These are phyloP conservation scores for Periplaneta americana DNA, from an alignment of 1,140 invertebrate genomes.

Conservation along the genomic window DNA sequence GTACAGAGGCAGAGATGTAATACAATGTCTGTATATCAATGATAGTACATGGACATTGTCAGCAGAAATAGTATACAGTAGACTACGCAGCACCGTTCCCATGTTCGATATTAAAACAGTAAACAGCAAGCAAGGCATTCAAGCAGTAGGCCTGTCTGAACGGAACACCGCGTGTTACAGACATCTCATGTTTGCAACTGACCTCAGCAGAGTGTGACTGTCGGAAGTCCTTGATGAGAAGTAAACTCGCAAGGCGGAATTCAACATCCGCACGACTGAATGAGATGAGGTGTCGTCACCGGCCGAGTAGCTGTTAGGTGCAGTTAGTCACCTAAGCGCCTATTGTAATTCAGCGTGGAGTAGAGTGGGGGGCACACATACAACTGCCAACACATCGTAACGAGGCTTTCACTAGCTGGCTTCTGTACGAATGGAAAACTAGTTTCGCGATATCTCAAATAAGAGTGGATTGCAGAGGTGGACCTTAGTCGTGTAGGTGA, in stretches of 20 bases:
- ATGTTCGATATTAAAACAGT: too few relatives aligned
- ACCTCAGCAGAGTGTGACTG: too few relatives aligned
- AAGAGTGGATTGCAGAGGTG: not conserved
- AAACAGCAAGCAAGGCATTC: too few relatives aligned
- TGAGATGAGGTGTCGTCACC: not conserved
- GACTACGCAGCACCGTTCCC: too few relatives aligned
- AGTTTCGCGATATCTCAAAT: not conserved
- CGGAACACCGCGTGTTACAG: too few relatives aligned
- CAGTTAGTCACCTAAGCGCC: not conserved
- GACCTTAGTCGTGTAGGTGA: not conserved
- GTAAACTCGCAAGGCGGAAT: not conserved
- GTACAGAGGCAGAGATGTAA: too few relatives aligned
- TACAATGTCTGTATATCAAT: too few relatives aligned
- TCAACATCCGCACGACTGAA: not conserved
- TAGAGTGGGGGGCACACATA: not conserved
- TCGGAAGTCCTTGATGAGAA: not conserved
- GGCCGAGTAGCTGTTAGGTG: not conserved
- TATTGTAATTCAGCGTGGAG: not conserved
- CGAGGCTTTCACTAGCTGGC: not conserved
- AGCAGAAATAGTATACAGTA: too few relatives aligned
- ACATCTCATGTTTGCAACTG: too few relatives aligned
- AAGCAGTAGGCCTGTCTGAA: too few relatives aligned
- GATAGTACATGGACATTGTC: too few relatives aligned
- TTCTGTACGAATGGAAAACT: not conserved
- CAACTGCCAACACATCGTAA: not conserved